Evolutionary conservation across 1,140 invertebrate species (phyloP), one percentile per base, ranked within the genome.

Genomic region (Reticulitermes speratus): DNA sequence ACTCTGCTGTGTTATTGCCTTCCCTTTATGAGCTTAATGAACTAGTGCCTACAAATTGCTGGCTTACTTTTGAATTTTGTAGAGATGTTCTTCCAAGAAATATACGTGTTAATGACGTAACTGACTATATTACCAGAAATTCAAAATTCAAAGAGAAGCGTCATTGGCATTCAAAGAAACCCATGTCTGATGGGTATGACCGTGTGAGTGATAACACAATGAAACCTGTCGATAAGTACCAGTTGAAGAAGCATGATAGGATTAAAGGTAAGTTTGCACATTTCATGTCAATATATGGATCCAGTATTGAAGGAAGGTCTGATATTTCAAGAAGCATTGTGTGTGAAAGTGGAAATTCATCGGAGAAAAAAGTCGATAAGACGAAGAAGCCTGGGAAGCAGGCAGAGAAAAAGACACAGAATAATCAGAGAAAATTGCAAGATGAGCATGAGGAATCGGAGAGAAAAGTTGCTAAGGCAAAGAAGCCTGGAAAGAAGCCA

Each of bases 291-390:
- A 44, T 87, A 44, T 88, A 88, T 86, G 88, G 88, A 81, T 32
- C 55, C n/a, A 88, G 87, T 87, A 84, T 88, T 82, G 88, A 88
- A 88, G 88, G 87, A 25, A 87, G 44, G 21, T 52, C 84, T 25
- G 5, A 83, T 38, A 45, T 32, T 82, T 30, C 69, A 52, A 85
- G 85, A 30, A 30, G 85, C 0, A 87, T 88, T 75, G 48, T 88
- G 84, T 86, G 81, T 59, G 21, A 59, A 44, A 86, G 81, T 59
- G 21, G 44, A 44, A 86, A 84, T 75, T n/a, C 32, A 86, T 44
- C 19, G 25, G 84, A 48, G 32, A 44, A 84, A 45, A 87, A 87
- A 55, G 86, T 16, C 19, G 5, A 83, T 16, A 86, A 83, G 59
- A 25, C 86, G 14, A 83, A 81, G 75, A 87, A 87, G 81, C 12